These are phyloP conservation scores for Lapara coniferarum DNA, from an alignment of 2,888 invertebrate species.

Conservation along the genomic window DNA sequence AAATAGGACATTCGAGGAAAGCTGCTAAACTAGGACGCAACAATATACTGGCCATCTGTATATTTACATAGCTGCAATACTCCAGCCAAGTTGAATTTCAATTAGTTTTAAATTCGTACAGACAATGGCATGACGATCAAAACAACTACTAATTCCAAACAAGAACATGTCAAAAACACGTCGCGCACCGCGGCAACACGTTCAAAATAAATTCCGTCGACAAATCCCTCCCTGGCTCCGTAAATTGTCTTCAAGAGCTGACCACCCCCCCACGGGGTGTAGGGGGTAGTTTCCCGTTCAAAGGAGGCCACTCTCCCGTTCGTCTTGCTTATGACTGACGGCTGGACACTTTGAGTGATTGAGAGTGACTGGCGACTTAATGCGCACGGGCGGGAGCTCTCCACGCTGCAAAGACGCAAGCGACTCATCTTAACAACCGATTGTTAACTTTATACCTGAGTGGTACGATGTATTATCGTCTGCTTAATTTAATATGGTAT, in stretches of 20 bases:
- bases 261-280: conserved; percentile 63
- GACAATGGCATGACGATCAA: not conserved
- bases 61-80: too few species aligned
- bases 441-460: conserved; percentile 52
- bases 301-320: conserved; percentile 77
- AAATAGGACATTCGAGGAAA: too few species aligned
- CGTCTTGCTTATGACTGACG: conserved; percentile 83
- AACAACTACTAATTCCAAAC: conserved; percentile 12
- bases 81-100: too few species aligned
- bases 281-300: conserved; percentile 47
- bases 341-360: conserved; percentile 82
- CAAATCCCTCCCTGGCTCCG: conserved; percentile 74
- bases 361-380: conserved; percentile 83
- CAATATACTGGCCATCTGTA: too few species aligned
- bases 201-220: conserved; percentile 79
- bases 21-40: too few species aligned
- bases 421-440: conserved; percentile 46
- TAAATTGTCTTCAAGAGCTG: conserved; percentile 83
- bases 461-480: conserved; percentile 44
- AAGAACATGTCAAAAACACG: conserved; percentile 54
- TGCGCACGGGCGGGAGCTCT: conserved; percentile 66
- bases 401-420: conserved; percentile 40
- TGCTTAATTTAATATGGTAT: conserved; percentile 29
- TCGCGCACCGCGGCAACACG: conserved; percentile 59
- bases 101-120: not conserved